Base-by-base conservation (phyloP, 2,113 vertebrate species). In the Antechinus stuartii region DNA sequence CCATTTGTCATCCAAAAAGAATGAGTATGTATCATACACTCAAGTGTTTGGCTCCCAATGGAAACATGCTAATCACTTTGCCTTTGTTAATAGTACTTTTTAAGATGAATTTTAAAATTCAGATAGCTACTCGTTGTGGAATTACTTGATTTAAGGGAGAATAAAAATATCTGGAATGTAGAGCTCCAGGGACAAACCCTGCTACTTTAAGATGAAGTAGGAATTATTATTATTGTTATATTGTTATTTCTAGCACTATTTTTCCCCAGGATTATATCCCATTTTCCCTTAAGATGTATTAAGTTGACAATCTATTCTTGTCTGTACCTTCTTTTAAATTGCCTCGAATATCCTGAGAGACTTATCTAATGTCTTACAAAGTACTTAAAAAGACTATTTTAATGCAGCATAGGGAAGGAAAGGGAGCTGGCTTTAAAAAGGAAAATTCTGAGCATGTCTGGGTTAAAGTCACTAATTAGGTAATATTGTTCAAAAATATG, bases 301-400 rank as follows among this genome's bases (percentile, higher is more conserved):
- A 89, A 54, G 24, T 56, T 90, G 92, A 56, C 24, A 19, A 90
- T 0, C 1, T 93, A 2, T 90, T 92, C n/a, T 91, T 96, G 10
- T 55, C 92, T 95, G 24, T 92, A 27, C 53, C 42, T 91, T 95
- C 16, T 14, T 56, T 92, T 57, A 93, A 94, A 96, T n/a, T 93
- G 2, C 19, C 90, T 92, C 2, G 35, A 95, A 46, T 2, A 93
- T 6, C 4, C 12, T 55, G 90, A 91, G 11, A 68, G 6, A 94
- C 9, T 30, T 90, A 90, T 92, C 19, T 90, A 53, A n/a, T 57
- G 91, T 92, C 6, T 46, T 96, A 92, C 25, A 91, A 96, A 92
- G 4, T 90, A 93, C 23, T 90, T 92, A 24, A 90, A 42, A 91
- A 25, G 35, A 24, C 76, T 84, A 55, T 14, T n/a, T 49, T 92